Evolutionary conservation across 2,888 invertebrate species (phyloP), one percentile per base, ranked within the genome.

Genomic region (Physocephala rufipes): DNA sequence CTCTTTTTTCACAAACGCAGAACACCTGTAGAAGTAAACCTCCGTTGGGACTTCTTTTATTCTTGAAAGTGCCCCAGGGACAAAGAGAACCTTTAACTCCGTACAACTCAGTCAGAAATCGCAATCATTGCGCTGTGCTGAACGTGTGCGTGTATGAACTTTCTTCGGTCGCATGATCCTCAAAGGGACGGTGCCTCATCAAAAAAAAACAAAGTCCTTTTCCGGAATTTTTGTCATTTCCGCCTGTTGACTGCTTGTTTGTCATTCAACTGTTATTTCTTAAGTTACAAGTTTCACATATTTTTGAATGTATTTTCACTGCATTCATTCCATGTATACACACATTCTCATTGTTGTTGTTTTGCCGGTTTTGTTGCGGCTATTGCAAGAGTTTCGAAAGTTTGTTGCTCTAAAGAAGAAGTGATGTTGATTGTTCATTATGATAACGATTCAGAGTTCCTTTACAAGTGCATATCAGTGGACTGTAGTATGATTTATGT

Each of bases 221-320:
- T 49, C 43, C 28, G 65, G 65, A 49, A 55, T 66, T 66, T 36
- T 55, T 53, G 53, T 13, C 53, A 66, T 43, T 66, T 66, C 66
- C 66, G 66, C 66, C 36, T 43, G 47, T 63, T 63, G 45, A 16
- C 43, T 45, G 45, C 63, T 63, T 66, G 66, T 43, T 66, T 66
- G 55, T 66, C 66, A 66, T 53, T 63, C 47, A 36, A 47, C 21
- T 21, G 45, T 47, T 66, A 28, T 53, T 36, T 53, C 43, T 53
- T 12, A 26, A 16, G 49, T 49, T 28, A 47, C 19, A 45, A 45
- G 28, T 66, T 21, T 55, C 36, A 9, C 9, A 36, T 9, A 36
- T 24, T 24, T 15, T 36, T 66, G 19, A 5, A 12, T 53, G 13
- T 53, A 53, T 66, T 66, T 2, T 47, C 5, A 47, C 49, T 45